These are phyloP conservation scores for Meda fulgida DNA, from an alignment of 2,797 vertebrate genomes.

Conservation along the genomic window DNA sequence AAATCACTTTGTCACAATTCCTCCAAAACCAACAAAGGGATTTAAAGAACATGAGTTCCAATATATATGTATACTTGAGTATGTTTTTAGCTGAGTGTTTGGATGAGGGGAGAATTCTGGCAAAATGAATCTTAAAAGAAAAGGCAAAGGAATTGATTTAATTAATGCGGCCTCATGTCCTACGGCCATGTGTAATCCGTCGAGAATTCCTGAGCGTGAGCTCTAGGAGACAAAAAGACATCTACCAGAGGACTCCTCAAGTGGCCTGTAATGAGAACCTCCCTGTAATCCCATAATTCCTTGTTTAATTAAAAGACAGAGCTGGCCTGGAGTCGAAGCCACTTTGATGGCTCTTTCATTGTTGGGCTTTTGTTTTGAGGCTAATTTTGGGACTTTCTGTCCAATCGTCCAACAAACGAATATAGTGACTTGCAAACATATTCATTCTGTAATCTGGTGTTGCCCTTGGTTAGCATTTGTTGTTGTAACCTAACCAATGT, in stretches of 20 bases:
- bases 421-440: constrained; percentile 27
- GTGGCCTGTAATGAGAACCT: constrained; percentile 78
- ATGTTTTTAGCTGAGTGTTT: constrained; percentile 56
- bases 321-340: constrained; percentile 71
- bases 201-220: constrained; percentile 75
- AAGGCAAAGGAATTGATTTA: constrained; percentile 76
- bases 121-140: constrained; percentile 69
- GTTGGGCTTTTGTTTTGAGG: constrained; percentile 56
- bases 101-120: constrained; percentile 50
- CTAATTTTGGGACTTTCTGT: constrained; percentile 37
- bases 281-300: constrained; percentile 86
- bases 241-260: constrained; percentile 76
- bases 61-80: constrained; percentile 54
- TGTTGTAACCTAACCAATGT: constrained; percentile 4
- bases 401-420: constrained; percentile 29
- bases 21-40: constrained; percentile 63
- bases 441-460: constrained; percentile 28
- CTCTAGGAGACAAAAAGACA: constrained; percentile 75
- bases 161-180: constrained; percentile 82
- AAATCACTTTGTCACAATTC: constrained; percentile 71
- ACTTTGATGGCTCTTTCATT: constrained; percentile 68
- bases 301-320: constrained; percentile 85
- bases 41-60: constrained; percentile 51
- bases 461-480: constrained; percentile 23
- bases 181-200: constrained; percentile 79